phyloP scores from a whole-genome alignment of 1,140 invertebrate genomes.

The Stegodyphus dumicola region DNA sequence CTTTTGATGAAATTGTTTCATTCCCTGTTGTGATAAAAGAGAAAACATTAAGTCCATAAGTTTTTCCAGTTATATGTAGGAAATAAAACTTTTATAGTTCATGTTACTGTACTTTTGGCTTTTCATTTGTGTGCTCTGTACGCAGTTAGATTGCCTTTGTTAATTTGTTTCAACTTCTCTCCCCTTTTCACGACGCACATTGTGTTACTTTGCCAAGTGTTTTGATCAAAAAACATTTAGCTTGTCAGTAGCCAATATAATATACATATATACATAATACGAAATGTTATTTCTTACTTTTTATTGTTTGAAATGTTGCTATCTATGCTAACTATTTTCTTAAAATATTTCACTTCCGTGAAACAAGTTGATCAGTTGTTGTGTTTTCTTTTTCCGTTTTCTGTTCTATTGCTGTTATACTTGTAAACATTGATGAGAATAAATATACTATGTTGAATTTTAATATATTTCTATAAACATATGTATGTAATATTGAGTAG shows the following conservation, averaged over 20 bases:
- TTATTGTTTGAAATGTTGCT: slow-evolving; percentile 26
- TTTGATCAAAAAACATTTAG: slow-evolving; percentile 35
- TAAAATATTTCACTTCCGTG: slow-evolving; percentile 42
- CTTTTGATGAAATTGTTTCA: slow-evolving; percentile 24
- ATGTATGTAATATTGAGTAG: slow-evolving; percentile 58
- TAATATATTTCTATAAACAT: slow-evolving; percentile 60
- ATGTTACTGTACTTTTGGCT: slow-evolving; percentile 53
- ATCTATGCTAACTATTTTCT: slow-evolving; percentile 34
- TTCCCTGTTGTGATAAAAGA: slow-evolving; percentile 59
- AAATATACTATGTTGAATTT: slow-evolving; percentile 60
- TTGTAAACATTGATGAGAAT: slow-evolving; percentile 44
- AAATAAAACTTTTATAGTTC: slow-evolving; percentile 59
- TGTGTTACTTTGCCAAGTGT: slow-evolving; percentile 45
- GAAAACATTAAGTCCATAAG: slow-evolving; percentile 56
- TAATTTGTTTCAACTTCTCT: slow-evolving; percentile 22
- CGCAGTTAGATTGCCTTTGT: slow-evolving; percentile 41
- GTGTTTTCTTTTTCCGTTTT: slow-evolving; percentile 14
- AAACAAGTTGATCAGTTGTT: slow-evolving; percentile 18
- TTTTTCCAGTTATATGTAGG: slow-evolving; percentile 60
- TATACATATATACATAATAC: slow-evolving; percentile 36
- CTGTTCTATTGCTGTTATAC: slow-evolving; percentile 41
- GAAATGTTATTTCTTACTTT: slow-evolving; percentile 27
- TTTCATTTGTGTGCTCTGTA: slow-evolving; percentile 50
- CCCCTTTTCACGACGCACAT: slow-evolving; percentile 48
- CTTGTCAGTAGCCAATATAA: slow-evolving; percentile 40